Conservation (phyloP, 2,888 invertebrate species). For the Masnerella sp. region DNA sequence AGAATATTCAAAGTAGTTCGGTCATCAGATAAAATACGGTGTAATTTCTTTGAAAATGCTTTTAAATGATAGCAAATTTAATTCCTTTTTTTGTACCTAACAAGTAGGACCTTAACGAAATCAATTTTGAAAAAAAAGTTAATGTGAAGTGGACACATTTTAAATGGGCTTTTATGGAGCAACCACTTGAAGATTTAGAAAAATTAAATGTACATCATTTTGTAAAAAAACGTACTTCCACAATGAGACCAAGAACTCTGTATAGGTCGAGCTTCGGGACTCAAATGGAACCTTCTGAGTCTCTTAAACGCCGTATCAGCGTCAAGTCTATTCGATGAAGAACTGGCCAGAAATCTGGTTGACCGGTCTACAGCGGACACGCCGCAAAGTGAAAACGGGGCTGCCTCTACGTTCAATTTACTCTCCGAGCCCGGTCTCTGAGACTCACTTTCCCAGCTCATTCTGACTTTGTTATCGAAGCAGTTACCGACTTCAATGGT, state of each 20-base stretch:
- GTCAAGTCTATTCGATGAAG: slow-evolving; percentile 66
- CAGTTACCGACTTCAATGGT: slow-evolving; percentile 80
- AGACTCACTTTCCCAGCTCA: slow-evolving; percentile 78
- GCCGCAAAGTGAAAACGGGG: slow-evolving; percentile 80
- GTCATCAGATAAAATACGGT: too few species aligned
- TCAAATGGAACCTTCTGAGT: slow-evolving; percentile 72
- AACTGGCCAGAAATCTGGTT: slow-evolving; percentile 77
- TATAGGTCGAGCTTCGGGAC: slow-evolving; percentile 66
- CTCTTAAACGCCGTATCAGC: slow-evolving; percentile 70
- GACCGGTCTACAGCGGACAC: slow-evolving; percentile 81
- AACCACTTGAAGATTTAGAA: not conserved
- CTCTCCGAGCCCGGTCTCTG: slow-evolving; percentile 79
- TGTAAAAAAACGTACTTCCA: slow-evolving; percentile 65
- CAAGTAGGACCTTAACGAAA: too few species aligned
- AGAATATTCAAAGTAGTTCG: too few species aligned
- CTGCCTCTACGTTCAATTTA: slow-evolving; percentile 78
- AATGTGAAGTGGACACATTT: too few species aligned
- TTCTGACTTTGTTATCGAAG: slow-evolving; percentile 79
- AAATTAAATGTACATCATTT: not conserved
- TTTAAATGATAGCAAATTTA: too few species aligned
- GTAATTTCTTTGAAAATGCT: too few species aligned
- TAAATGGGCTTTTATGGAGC: too few species aligned
- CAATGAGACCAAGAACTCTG: slow-evolving; percentile 72
- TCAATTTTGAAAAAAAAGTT: too few species aligned
- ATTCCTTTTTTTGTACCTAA: too few species aligned